Base-by-base conservation (phyloP, 2,797 vertebrate genomes). In the Cossypha dichroa region DNA sequence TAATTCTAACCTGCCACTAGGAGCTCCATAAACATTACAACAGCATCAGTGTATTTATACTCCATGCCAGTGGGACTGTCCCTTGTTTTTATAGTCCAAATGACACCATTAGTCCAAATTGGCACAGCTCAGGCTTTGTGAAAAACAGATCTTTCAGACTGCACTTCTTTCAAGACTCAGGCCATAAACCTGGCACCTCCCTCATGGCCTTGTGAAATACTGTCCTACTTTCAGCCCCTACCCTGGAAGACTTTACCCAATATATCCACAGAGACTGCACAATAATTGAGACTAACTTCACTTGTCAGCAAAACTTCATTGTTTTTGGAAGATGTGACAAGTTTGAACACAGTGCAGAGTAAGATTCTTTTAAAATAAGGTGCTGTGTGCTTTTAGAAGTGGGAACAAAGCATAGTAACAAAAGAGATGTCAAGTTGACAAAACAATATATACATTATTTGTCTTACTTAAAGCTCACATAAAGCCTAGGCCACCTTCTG, bases 241-340 rank as follows among this genome's bases (percentile, higher is more conserved):
- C 52, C 45, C 79, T 80, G 58, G 48, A 74, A 83, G 78, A 88
- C 36, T 85, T 87, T 77, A 68, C 33, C 64, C 64, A 52, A 16
- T 59, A 87, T 31, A 67, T 67, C 78, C 64, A 63, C 48, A 54
- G 73, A 55, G 78, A 80, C 68, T 17, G 6, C 1, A 2, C 66
- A 77, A 10, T 85, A 95, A 90, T 68, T 91, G 76, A 46, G 59
- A 55, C 56, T 38, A 67, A 94, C 64, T 74, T 80, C 55, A 60
- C 87, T 31, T 85, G 68, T 80, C 91, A 94, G 91, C 68, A 94
- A 74, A 94, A 82, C 41, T 54, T 82, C 38, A n/a, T 22, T 63
- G 72, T 1, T 89, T 91, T 76, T 74, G 60, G 78, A 77, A 94
- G 56, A 52, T 26, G 41, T 77, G 91, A 95, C 78, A 93, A 52